Conservation (phyloP, 2,113 vertebrate species). For the Candoia aspera region DNA sequence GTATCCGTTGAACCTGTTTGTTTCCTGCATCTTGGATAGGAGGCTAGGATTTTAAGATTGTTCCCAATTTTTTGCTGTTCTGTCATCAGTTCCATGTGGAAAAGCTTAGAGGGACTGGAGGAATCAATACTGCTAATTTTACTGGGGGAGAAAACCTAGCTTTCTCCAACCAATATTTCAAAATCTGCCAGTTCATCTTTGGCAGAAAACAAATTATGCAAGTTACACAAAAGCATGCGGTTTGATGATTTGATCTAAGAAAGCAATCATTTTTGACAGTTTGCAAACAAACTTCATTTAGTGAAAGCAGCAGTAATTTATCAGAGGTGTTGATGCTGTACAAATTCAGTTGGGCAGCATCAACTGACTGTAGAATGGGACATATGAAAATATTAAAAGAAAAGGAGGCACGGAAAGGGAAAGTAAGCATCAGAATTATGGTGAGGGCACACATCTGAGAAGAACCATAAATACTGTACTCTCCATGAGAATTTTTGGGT, state of each 20-base stretch:
- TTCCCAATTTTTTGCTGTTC: background rate
- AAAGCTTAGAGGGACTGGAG: background rate
- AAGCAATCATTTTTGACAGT: background rate
- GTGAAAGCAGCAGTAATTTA: background rate
- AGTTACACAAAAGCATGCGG: slow-evolving; percentile 15
- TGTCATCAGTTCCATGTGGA: background rate
- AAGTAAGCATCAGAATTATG: background rate
- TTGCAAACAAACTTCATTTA: background rate
- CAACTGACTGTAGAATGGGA: background rate
- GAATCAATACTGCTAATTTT: background rate
- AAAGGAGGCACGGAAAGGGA: background rate
- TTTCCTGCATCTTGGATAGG: background rate
- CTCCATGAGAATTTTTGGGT: background rate
- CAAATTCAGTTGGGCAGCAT: background rate
- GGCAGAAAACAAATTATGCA: background rate
- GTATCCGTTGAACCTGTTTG: background rate
- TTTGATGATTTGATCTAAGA: slow-evolving; percentile 29
- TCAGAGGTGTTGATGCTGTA: background rate
- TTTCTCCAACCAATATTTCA: background rate
- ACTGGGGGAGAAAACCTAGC: background rate
- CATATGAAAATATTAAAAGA: background rate
- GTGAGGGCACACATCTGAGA: too few relatives aligned
- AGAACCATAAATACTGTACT: background rate
- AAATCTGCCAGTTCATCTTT: slow-evolving; percentile 19
- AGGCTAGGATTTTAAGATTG: background rate